Evolutionary conservation across 2,888 invertebrate genomes (phyloP).

Genomic region (Xestobium rufovillosum): DNA sequence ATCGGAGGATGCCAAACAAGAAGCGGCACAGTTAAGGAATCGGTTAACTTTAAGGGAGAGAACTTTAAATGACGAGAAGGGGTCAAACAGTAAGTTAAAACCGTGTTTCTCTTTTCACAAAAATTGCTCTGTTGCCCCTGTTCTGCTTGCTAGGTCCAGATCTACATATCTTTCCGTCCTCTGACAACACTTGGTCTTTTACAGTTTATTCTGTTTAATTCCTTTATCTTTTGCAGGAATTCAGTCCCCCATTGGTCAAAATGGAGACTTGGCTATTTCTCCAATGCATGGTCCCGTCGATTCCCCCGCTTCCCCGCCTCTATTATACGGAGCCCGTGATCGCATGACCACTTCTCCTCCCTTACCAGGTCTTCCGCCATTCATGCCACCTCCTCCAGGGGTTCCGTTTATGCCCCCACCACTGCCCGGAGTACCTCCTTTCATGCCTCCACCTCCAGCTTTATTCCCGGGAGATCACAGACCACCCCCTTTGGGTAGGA

Average conservation of each 20-base stretch:
- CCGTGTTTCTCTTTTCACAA: background rate
- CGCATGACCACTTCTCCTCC: constrained; percentile 43
- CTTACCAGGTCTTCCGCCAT: constrained; percentile 49
- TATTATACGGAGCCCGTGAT: constrained; percentile 39
- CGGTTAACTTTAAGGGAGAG: constrained; percentile 52
- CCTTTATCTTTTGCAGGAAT: constrained; percentile 48
- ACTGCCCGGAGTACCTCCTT: constrained; percentile 37
- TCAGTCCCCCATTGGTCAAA: constrained; percentile 48
- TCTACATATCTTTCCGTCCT: constrained; percentile 19
- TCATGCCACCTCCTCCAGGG: constrained; percentile 55
- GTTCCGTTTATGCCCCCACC: constrained; percentile 56
- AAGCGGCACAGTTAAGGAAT: constrained; percentile 59
- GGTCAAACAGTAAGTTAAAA: constrained; percentile 46
- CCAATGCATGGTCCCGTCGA: constrained; percentile 42
- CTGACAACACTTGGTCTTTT: background rate
- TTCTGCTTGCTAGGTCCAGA: no score
- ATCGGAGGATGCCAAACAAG: constrained; percentile 70
- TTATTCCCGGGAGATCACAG: constrained; percentile 42
- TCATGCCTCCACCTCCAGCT: constrained; percentile 43
- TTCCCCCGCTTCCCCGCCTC: constrained; percentile 41
- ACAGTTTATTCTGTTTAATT: no score
- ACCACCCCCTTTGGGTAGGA: constrained; percentile 45
- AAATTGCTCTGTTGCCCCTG: background rate
- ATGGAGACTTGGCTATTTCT: constrained; percentile 44
- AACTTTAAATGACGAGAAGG: constrained; percentile 44